These are phyloP conservation scores for Pristiophorus japonicus DNA, from an alignment of 2,113 vertebrate genomes.

Conservation along the genomic window DNA sequence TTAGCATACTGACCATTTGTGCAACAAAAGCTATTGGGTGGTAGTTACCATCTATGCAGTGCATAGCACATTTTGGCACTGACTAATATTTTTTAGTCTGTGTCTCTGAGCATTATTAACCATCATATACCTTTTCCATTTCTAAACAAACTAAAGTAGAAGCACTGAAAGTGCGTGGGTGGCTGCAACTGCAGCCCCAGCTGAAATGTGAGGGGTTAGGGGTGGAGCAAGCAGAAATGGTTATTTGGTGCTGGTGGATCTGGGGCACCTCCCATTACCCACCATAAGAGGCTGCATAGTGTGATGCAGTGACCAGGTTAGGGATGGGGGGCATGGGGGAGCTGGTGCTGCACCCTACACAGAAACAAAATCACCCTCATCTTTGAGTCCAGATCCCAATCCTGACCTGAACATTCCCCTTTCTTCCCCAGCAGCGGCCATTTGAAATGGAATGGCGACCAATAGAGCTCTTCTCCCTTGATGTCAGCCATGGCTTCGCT, in stretches of 20 bases:
- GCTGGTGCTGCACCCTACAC: no score
- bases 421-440: not conserved
- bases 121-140: not conserved
- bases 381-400: not conserved
- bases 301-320: not conserved
- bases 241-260: not conserved
- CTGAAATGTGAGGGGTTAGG: not conserved
- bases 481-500: not conserved
- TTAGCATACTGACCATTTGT: not conserved
- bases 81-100: not conserved
- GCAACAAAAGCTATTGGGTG: not conserved
- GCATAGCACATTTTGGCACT: not conserved
- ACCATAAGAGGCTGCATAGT: not conserved
- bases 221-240: not conserved
- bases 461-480: not conserved
- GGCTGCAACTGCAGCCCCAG: not conserved
- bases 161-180: not conserved
- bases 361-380: not conserved
- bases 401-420: not conserved
- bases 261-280: not conserved
- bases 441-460: not conserved
- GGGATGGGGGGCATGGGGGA: no score
- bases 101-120: not conserved
- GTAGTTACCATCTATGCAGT: not conserved
- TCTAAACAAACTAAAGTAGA: not conserved